Percentiles rank a stretch among this genome's conserved stretches.
Evolutionary conservation across 2,888 invertebrate genomes (phyloP).

Genomic region (Dorcus parallelipipedus): DNA sequence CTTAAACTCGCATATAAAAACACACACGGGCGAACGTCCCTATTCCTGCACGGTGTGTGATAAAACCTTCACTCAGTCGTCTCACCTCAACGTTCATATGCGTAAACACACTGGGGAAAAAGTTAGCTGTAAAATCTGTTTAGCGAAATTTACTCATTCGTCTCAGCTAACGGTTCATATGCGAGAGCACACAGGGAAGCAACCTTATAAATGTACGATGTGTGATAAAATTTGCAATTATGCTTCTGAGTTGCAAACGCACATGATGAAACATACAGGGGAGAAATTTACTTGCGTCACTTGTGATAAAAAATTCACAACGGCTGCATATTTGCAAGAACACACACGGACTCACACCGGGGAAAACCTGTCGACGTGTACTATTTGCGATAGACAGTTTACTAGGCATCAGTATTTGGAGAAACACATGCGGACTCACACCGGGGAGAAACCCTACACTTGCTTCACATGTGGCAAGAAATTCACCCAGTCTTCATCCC

Average conservation of each 20-base stretch:
- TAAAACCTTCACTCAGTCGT: conserved; percentile 60
- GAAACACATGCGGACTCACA: conserved; percentile 52
- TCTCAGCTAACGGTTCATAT: conserved; percentile 46
- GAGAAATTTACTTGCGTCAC: conserved; percentile 41
- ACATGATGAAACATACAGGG: conserved; percentile 44
- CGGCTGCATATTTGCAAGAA: conserved; percentile 40
- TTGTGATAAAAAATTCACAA: conserved; percentile 44
- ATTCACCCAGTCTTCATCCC: conserved; percentile 44
- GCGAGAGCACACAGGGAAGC: conserved; percentile 46
- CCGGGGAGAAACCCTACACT: conserved; percentile 47
- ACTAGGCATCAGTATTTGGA: conserved; percentile 55
- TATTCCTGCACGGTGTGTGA: conserved; percentile 57
- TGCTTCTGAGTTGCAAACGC: conserved; percentile 40
- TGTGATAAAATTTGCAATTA: conserved; percentile 45
- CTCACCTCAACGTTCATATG: conserved; percentile 58
- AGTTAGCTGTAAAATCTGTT: conserved; percentile 40
- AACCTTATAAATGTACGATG: conserved; percentile 43
- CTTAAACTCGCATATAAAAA: conserved; percentile 58
- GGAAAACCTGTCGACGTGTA: conserved; percentile 48
- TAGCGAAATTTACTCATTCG: conserved; percentile 44
- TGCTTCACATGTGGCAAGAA: conserved; percentile 43
- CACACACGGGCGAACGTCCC: conserved; percentile 62
- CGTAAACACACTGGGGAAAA: conserved; percentile 57
- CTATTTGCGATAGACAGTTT: conserved; percentile 50
- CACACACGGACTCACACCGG: conserved; percentile 43